Evolutionary conservation across 1,140 invertebrate species (phyloP).

Genomic region (Scaptomyza graminum): DNA sequence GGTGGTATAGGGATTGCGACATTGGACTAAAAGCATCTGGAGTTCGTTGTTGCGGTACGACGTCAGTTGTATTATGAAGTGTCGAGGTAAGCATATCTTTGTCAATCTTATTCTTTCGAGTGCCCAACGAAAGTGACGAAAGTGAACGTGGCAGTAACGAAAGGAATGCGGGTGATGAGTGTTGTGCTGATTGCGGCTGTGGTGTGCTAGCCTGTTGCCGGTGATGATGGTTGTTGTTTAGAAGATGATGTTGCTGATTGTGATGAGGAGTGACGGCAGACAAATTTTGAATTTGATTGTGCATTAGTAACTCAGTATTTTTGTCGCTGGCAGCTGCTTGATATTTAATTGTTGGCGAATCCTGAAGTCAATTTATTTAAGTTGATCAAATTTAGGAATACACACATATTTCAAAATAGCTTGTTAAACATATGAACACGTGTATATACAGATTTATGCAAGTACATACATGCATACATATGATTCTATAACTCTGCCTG

Average conservation of each 20-base stretch:
- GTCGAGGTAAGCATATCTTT: constrained; percentile 73
- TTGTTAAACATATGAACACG: not conserved
- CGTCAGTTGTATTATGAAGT: constrained; percentile 66
- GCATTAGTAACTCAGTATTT: constrained; percentile 77
- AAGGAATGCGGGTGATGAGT: constrained; percentile 83
- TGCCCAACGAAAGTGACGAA: constrained; percentile 84
- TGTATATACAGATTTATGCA: constrained; percentile 11
- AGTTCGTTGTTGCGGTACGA: constrained; percentile 60
- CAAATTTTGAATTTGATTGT: constrained; percentile 79
- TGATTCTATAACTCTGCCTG: not conserved
- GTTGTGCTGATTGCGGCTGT: constrained; percentile 53
- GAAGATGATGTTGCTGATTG: constrained; percentile 71
- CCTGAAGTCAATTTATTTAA: constrained; percentile 48
- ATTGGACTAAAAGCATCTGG: constrained; percentile 52
- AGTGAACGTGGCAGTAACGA: constrained; percentile 85
- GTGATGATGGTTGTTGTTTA: constrained; percentile 65
- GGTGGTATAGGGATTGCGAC: constrained; percentile 76
- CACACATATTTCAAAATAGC: constrained; percentile 3
- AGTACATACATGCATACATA: not conserved
- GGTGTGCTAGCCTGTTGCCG: constrained; percentile 66
- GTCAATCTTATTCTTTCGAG: constrained; percentile 80
- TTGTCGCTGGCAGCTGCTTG: constrained; percentile 70
- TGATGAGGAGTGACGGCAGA: constrained; percentile 63
- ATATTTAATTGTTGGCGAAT: constrained; percentile 72
- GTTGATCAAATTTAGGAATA: constrained; percentile 22